Evolutionary conservation across 2,797 vertebrate genomes (phyloP).

Genomic region (Onychomys torridus): DNA sequence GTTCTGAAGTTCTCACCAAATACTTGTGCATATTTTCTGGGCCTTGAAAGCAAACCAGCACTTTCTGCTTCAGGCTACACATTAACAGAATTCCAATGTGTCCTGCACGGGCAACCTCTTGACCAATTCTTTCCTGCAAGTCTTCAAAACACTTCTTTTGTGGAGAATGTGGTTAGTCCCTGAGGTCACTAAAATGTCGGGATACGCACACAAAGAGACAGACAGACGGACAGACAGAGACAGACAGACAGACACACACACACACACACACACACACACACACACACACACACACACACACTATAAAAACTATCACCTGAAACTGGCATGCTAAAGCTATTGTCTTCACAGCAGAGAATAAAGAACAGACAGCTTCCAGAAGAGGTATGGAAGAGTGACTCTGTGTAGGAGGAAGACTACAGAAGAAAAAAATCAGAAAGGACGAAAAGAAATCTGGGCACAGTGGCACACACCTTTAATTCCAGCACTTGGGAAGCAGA

Average conservation of each 20-base stretch:
- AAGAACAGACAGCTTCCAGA: background rate
- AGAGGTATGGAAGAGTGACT: background rate
- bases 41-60: constrained; percentile 70
- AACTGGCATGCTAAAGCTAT: background rate
- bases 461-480: background rate
- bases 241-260: background rate
- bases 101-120: constrained; percentile 71
- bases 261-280: background rate
- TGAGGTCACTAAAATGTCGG: constrained; percentile 52
- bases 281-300: background rate
- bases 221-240: background rate
- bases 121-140: constrained; percentile 80
- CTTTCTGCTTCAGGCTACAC: constrained; percentile 78
- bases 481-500: background rate
- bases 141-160: constrained; percentile 73
- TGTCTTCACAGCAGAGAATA: background rate
- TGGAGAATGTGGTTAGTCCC: constrained; percentile 28
- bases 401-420: background rate
- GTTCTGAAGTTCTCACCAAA: constrained; percentile 81
- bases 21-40: constrained; percentile 72
- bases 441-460: too few species aligned
- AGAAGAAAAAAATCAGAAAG: background rate
- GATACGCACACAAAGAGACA: background rate
- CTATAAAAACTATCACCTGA: background rate
- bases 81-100: constrained; percentile 81